A percentile compares a stretch with the other conserved stretches of the same genome.
phyloP scores from a whole-genome alignment of 2,888 invertebrate genomes.

The Heliconius ismenius region DNA sequence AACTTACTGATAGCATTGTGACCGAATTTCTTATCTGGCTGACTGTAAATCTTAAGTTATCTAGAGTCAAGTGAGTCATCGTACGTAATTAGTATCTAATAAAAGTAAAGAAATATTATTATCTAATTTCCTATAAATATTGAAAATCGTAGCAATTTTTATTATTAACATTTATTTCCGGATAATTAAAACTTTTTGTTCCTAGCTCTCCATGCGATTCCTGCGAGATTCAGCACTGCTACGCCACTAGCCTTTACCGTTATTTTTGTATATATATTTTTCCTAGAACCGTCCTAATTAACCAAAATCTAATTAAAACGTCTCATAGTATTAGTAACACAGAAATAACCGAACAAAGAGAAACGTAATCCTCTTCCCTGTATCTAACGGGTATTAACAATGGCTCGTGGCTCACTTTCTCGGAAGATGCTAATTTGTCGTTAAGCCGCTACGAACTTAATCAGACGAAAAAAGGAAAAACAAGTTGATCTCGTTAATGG shows the following conservation, averaged over 20 bases:
- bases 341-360: conserved; percentile 8
- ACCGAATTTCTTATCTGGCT: conserved; percentile 64
- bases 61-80: conserved; percentile 46
- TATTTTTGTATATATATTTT: background rate
- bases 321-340: background rate
- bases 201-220: too few relatives aligned
- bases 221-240: background rate
- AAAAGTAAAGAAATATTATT: conserved; percentile 36
- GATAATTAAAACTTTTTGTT: background rate
- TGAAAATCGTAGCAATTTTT: background rate
- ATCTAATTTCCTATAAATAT: background rate
- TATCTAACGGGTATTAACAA: conserved; percentile 41
- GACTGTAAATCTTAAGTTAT: conserved; percentile 67
- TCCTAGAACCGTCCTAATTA: background rate
- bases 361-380: conserved; percentile 14
- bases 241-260: background rate
- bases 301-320: conserved; percentile 40
- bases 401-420: conserved; percentile 36
- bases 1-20: conserved; percentile 54
- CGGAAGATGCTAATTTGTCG: conserved; percentile 43
- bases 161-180: background rate
- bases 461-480: conserved; percentile 35
- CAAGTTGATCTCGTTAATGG: conserved; percentile 28
- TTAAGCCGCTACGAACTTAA: conserved; percentile 38
- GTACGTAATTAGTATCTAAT: conserved; percentile 23